Evolutionary conservation across 53 echinoderm and acorn worm genomes (phyloP).

Genomic region (Stichopus horrens): DNA sequence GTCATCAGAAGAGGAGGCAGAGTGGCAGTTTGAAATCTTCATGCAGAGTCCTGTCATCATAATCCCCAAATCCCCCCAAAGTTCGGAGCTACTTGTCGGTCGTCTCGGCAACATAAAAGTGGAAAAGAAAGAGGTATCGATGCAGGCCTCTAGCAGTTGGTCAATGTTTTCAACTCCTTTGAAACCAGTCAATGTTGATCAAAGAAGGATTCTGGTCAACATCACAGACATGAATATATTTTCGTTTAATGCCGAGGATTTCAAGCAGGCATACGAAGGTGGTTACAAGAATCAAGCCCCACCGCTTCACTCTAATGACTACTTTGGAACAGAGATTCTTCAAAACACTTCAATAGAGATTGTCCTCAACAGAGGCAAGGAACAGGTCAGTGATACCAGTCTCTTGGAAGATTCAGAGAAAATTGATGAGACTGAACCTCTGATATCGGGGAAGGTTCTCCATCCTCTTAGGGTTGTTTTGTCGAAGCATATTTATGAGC

Average conservation of each 20-base stretch:
- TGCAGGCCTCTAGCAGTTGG: neutral
- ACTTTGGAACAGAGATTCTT: conserved; percentile 78
- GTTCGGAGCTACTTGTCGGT: conserved; percentile 88
- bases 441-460: conserved; percentile 70
- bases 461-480: conserved; percentile 80
- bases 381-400: conserved; percentile 59
- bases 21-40: conserved; percentile 70
- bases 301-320: neutral
- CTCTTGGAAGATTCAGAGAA: conserved; percentile 46
- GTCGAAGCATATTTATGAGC: conserved; percentile 94
- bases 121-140: neutral
- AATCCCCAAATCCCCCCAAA: conserved; percentile 74
- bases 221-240: conserved; percentile 70
- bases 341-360: conserved; percentile 88
- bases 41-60: conserved; percentile 95
- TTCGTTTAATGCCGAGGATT: conserved; percentile 83
- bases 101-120: conserved; percentile 90
- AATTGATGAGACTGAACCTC: conserved; percentile 47
- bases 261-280: conserved; percentile 42
- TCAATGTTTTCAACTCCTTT: neutral
- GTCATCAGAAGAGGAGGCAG: neutral
- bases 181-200: neutral
- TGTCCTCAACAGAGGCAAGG: conserved; percentile 61
- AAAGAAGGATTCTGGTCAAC: conserved; percentile 11
- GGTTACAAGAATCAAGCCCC: neutral